phyloP scores from a whole-genome alignment of 2,797 vertebrate genomes.

The Carapus acus region DNA sequence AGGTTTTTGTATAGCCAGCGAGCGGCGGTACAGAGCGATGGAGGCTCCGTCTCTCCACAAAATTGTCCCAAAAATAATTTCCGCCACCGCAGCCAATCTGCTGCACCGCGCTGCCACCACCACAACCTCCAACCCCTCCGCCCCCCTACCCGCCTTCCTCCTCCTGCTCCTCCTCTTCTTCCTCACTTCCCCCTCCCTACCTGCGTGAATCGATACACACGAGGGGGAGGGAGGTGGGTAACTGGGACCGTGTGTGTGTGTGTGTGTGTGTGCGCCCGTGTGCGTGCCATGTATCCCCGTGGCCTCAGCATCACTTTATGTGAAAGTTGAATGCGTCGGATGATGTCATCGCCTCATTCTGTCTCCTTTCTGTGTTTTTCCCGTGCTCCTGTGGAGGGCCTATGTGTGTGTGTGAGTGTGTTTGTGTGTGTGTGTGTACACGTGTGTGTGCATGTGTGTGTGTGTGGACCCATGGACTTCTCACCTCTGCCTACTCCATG shows the following conservation, averaged over 20 bases:
- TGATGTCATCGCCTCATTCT: conserved; percentile 58
- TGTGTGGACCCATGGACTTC: conserved; percentile 18
- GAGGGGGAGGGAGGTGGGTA: too few relatives aligned
- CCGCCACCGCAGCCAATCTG: conserved; percentile 56
- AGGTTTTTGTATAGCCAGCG: too few relatives aligned
- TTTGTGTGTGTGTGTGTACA: too few relatives aligned
- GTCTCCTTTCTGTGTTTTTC: conserved; percentile 32
- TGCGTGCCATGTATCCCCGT: conserved; percentile 32
- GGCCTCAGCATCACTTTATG: conserved; percentile 45
- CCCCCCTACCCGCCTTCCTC: too few relatives aligned
- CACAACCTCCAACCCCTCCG: too few relatives aligned
- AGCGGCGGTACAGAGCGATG: conserved; percentile 16
- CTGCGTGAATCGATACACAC: conserved; percentile 35
- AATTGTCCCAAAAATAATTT: conserved; percentile 53
- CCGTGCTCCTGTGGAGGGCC: conserved; percentile 45
- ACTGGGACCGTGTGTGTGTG: conserved; percentile 13
- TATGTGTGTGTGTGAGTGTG: too few relatives aligned
- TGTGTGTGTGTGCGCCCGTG: conserved; percentile 10
- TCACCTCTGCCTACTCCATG: conserved; percentile 46
- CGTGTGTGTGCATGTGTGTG: too few relatives aligned
- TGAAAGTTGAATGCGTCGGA: conserved; percentile 61
- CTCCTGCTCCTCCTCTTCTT: too few relatives aligned
- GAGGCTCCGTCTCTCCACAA: conserved; percentile 34
- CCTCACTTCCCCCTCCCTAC: too few relatives aligned
- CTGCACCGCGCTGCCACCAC: conserved; percentile 58